phyloP scores from a whole-genome alignment of 1,140 invertebrate species.

The Tetraneura akinire region DNA sequence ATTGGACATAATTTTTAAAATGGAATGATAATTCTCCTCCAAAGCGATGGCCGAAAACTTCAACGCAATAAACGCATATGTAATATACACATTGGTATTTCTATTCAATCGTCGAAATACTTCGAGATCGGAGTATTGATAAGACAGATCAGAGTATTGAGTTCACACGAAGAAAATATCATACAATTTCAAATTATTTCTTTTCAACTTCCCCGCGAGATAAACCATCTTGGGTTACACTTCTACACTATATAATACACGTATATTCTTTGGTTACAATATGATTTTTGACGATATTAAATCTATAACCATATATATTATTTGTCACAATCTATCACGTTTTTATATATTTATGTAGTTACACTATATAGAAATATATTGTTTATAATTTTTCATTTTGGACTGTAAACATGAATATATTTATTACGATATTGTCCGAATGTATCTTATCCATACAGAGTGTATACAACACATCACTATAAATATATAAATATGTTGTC shows the following conservation, averaged over 20 bases:
- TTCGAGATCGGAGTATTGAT: neutral
- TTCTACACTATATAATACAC: neutral
- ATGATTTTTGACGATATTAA: neutral
- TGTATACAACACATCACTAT: no score
- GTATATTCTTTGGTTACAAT: neutral
- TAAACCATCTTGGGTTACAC: slow-evolving; percentile 38
- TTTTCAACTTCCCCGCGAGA: neutral
- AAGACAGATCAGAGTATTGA: neutral
- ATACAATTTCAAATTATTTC: slow-evolving; percentile 25
- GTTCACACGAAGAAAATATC: slow-evolving; percentile 22
- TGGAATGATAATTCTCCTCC: neutral
- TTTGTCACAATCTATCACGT: slow-evolving; percentile 5
- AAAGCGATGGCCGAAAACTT: no score
- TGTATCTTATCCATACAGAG: no score
- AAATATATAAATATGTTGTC: no score
- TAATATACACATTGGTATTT: no score
- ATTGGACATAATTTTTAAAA: neutral
- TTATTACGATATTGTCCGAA: no score
- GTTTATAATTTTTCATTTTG: no score
- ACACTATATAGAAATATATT: no score
- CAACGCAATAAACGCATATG: neutral
- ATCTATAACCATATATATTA: neutral
- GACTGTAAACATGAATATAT: no score
- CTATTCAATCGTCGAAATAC: neutral
- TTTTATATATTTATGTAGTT: neutral